Base-by-base conservation (phyloP, 2,113 vertebrate species). In the Caranx melampygus region DNA sequence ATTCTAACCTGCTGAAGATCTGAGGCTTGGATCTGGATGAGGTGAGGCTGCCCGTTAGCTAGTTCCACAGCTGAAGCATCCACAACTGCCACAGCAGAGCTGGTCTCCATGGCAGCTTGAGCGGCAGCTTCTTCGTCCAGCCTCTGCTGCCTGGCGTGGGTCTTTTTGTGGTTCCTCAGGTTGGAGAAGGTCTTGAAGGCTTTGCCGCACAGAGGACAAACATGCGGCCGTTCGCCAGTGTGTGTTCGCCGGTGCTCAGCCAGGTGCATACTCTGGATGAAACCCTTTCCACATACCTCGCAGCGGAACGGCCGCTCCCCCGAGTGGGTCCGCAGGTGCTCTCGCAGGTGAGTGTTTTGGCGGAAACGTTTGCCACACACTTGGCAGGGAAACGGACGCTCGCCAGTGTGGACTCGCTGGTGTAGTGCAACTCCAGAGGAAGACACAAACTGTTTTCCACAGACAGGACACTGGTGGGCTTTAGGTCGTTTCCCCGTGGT, bases 201-300 rank as follows among this genome's bases (percentile, higher is more conserved):
- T 89, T 97, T 97, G 77, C 95, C 92, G 3, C 97, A 98, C 70
- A 90, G 91, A 0, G 90, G 88, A 6, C 97, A 99, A 0, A 84
- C 86, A 34, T 97, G 96, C 0, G 97, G 97, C 8, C 96, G 89
- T 26, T 97, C 96, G 0, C 96, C 96, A 0, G 96, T 97, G 88
- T 98, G 97, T 1, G 96, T 96, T 0, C 96, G 94, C 0, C 94
- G 95, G 80, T 99, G 97, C 2, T 97, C 95, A 0, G 96, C 94
- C 83, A 97, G 92, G 75, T 97, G 97, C 96, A 97, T 96, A 51
- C 96, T 96, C 90, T 97, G 96, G 77, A 97, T 94, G 57, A 97
- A 98, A 55, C 95, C 93, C 88, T 97, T 96, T 8, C 94, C 94
- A 0, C 96, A 97, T n/a, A 94, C 92, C 35, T 96, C 95, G 4